Evolutionary conservation across 2,888 invertebrate genomes (phyloP), one percentile per base, ranked within the genome.

Genomic region (Acheta domesticus): DNA sequence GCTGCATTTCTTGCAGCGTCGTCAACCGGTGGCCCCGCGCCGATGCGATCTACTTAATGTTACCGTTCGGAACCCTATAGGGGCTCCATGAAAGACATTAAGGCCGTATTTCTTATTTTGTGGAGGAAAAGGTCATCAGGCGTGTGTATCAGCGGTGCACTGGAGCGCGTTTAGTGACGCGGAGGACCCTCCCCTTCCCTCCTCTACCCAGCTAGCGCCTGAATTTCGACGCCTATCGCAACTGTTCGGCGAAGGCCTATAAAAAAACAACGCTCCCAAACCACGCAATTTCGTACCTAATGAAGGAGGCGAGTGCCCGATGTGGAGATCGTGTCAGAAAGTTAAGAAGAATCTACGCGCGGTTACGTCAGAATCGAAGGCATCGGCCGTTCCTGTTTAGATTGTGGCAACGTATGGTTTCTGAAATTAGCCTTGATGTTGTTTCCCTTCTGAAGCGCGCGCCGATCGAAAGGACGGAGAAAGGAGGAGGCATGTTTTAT

Each of bases 81-180:
- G 62, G n/a, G 62, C 62, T n/a, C 62, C 62, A 62, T 62, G 62
- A 62, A 62, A 62, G 14, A 62, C 62, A 62, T 62, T 19, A 62
- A 14, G 62, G 62, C 62, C 62, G 62, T 62, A 19, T 62, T 62
- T 62, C 62, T 62, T n/a, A 14, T 62, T 62, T n/a, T 62, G 62
- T 62, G n/a, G 62, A 62, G 62, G 62, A n/a, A 19, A n/a, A n/a
- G n/a, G 62, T 19, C 62, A 62, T 62, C 62, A 62, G 62, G 62
- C 16, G 62, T 19, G n/a, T 62, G 62, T 62, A 62, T 62, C 62
- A 62, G 62, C n/a, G 36, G 62, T 62, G 62, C 62, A 62, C 62
- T 62, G 62, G 62, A 62, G n/a, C 62, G 62, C n/a, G 62, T 62
- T 62, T n/a, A 62, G 62, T n/a, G 62, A 62, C n/a, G 62, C 4